phyloP scores from a whole-genome alignment of 2,797 vertebrate species.

The Gallinago stenura region DNA sequence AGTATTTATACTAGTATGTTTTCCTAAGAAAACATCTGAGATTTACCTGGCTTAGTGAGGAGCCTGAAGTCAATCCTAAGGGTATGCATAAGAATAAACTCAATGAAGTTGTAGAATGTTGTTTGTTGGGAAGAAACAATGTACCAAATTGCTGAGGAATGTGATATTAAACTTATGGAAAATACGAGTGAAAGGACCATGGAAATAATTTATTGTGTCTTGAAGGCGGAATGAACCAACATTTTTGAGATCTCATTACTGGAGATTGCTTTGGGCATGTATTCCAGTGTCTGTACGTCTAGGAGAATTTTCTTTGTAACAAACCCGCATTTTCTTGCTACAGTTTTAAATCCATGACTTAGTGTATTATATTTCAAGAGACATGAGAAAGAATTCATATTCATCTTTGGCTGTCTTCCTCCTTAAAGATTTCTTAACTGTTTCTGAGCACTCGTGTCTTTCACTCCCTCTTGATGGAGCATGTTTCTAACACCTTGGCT shows the following conservation, averaged over 20 bases:
- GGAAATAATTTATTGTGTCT: neutral
- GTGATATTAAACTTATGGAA: neutral
- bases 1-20: neutral
- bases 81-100: neutral
- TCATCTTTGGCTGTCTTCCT: neutral
- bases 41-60: neutral
- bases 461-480: neutral
- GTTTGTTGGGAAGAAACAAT: neutral
- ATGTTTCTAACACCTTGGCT: neutral
- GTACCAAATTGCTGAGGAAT: neutral
- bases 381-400: neutral
- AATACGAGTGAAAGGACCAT: neutral
- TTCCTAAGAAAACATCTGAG: neutral
- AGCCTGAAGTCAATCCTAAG: neutral
- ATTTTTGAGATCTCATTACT: neutral
- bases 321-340: neutral
- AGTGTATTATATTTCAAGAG: neutral
- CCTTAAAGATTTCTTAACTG: neutral
- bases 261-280: neutral
- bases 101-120: neutral
- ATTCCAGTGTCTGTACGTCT: neutral
- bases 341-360: neutral
- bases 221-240: rapidly evolving
- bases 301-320: neutral
- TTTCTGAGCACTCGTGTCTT: neutral